phyloP scores from a whole-genome alignment of 1,140 invertebrate genomes.

The Plectrocnemia conspersa region DNA sequence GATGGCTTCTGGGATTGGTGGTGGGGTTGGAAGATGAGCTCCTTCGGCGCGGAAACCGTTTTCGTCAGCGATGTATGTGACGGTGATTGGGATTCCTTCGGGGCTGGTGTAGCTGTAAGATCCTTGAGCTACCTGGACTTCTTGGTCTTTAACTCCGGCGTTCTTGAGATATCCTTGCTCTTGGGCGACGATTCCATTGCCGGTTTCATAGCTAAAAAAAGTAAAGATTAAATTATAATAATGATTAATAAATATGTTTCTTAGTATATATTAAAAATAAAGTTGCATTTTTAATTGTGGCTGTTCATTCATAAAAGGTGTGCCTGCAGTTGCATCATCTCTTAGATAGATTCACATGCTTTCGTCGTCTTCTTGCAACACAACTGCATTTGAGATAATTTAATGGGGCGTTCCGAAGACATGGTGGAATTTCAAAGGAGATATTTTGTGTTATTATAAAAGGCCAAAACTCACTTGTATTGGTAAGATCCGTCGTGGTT shows the following conservation, averaged over 20 bases:
- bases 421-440: conserved; percentile 14
- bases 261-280: no score
- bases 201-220: conserved; percentile 58
- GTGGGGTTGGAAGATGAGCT: conserved; percentile 61
- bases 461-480: conserved; percentile 51
- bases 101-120: conserved; percentile 61
- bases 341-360: no score
- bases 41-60: conserved; percentile 57
- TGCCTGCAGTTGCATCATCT: no score
- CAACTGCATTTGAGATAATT: conserved; percentile 18
- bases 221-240: conserved; percentile 13
- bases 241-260: no score
- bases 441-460: background rate
- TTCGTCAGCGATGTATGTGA: conserved; percentile 57
- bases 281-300: no score
- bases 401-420: conserved; percentile 5
- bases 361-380: no score
- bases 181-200: conserved; percentile 63
- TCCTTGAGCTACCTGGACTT: conserved; percentile 56
- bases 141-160: conserved; percentile 56
- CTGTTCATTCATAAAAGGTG: no score
- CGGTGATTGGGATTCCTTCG: conserved; percentile 57
- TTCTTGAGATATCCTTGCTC: conserved; percentile 67
- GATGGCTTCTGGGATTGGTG: conserved; percentile 63
- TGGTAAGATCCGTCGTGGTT: conserved; percentile 65